Conservation (phyloP, 1,140 invertebrate species). For the Bombus affinis region DNA sequence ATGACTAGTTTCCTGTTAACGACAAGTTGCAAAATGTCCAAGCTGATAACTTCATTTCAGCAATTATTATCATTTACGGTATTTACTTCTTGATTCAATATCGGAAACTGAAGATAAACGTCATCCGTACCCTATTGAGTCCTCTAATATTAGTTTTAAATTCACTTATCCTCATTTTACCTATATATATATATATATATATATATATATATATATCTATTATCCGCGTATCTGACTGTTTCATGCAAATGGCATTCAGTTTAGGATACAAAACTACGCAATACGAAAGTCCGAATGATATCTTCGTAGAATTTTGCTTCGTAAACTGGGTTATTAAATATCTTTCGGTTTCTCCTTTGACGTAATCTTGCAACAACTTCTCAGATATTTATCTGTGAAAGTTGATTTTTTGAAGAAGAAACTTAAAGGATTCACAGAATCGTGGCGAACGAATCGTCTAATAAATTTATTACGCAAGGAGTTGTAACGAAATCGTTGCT, state of each 20-base stretch:
- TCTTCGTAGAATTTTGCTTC: no score
- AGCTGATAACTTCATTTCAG: not conserved
- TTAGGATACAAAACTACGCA: no score
- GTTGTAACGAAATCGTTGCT: conserved; percentile 26
- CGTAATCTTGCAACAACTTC: not conserved
- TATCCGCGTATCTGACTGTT: not conserved
- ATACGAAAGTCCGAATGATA: not conserved
- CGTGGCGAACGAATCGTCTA: not conserved
- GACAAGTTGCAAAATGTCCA: not conserved
- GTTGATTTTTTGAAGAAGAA: not conserved
- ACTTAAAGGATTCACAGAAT: not conserved
- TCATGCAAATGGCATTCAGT: not conserved
- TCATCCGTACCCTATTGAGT: not conserved
- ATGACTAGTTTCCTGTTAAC: not conserved
- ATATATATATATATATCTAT: no score
- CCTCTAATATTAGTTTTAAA: not conserved
- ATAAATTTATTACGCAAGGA: conserved; percentile 15
- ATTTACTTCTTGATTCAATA: not conserved
- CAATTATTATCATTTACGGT: not conserved
- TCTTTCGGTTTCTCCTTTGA: not conserved
- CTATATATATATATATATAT: no score
- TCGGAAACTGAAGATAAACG: not conserved
- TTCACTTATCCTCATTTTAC: not conserved
- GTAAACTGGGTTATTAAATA: not conserved
- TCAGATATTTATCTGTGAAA: not conserved